phyloP scores from a whole-genome alignment of 1,140 invertebrate genomes.

The Tribolium madens region DNA sequence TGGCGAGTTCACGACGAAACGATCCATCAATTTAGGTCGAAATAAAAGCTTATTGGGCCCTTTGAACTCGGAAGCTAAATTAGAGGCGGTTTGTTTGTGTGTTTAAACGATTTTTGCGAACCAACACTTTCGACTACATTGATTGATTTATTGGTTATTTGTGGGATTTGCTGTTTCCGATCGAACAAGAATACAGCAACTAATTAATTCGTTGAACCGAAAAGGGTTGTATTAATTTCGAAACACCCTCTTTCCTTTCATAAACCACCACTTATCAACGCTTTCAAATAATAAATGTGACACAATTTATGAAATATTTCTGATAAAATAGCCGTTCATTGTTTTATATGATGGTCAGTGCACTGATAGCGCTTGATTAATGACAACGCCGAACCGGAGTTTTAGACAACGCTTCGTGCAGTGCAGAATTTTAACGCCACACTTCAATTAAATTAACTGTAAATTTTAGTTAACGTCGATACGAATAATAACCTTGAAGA shows the following conservation, averaged over 20 bases:
- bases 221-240: neutral
- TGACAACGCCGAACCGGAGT: constrained; percentile 26
- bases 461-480: too few relatives aligned
- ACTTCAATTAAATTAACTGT: neutral
- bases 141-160: constrained; percentile 49
- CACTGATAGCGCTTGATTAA: constrained; percentile 32
- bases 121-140: constrained; percentile 45
- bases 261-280: constrained; percentile 31
- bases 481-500: too few relatives aligned
- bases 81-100: constrained; percentile 45
- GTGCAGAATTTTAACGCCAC: neutral
- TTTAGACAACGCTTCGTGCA: neutral
- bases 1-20: neutral
- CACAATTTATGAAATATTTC: constrained; percentile 43
- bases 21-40: constrained; percentile 46
- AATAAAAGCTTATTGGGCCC: constrained; percentile 46
- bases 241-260: neutral
- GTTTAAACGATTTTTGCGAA: constrained; percentile 49
- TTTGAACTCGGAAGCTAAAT: constrained; percentile 42
- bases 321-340: constrained; percentile 42
- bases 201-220: constrained; percentile 8
- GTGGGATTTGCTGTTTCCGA: constrained; percentile 8
- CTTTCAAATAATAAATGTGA: constrained; percentile 15
- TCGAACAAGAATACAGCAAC: constrained; percentile 1
- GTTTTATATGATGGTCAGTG: constrained; percentile 41